phyloP scores from a whole-genome alignment of 1,140 invertebrate genomes.

The Bombyx mandarina region DNA sequence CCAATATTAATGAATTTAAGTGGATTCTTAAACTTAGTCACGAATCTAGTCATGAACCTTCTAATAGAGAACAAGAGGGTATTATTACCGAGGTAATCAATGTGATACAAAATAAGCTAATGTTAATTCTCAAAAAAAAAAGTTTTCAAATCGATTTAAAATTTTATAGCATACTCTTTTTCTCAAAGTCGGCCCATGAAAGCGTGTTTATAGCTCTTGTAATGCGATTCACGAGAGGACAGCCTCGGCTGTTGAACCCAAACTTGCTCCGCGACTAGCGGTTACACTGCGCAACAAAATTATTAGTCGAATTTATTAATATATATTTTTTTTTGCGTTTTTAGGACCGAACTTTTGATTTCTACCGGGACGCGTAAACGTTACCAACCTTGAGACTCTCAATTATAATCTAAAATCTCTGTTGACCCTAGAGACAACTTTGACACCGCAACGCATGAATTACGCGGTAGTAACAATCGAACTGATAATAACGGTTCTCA shows the following conservation, averaged over 20 bases:
- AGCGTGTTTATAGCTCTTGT: neutral
- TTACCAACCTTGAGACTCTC: too few species aligned
- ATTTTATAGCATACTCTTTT: neutral
- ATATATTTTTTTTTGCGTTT: too few species aligned
- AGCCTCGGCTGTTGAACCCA: neutral
- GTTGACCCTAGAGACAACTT: too few species aligned
- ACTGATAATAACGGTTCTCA: too few species aligned
- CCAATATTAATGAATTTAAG: too few species aligned
- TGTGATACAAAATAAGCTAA: neutral
- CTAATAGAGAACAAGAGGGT: neutral
- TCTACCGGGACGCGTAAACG: too few species aligned
- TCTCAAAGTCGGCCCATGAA: neutral
- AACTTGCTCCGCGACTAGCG: neutral
- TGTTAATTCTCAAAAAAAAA: neutral
- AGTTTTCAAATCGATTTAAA: neutral
- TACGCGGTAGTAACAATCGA: too few species aligned
- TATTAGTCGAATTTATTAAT: neutral
- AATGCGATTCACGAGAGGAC: neutral
- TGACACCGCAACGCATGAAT: too few species aligned
- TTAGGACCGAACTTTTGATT: too few species aligned
- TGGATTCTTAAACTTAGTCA: too few species aligned
- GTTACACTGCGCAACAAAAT: slow-evolving; percentile 1
- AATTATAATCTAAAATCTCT: too few species aligned
- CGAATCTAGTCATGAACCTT: neutral
- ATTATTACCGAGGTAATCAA: neutral